phyloP scores from a whole-genome alignment of 2,888 invertebrate genomes.

The Ochropleura plecta region DNA sequence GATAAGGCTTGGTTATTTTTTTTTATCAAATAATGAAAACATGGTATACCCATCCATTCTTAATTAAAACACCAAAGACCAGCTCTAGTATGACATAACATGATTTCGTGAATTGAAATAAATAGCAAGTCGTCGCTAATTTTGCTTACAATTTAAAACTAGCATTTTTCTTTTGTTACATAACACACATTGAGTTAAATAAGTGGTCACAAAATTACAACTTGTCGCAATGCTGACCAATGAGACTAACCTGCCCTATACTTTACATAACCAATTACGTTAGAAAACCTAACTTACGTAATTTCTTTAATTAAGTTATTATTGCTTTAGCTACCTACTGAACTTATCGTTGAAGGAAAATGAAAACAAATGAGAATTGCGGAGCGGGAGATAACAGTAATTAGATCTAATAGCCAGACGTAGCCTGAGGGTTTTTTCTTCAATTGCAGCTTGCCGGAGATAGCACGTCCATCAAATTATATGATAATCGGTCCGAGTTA shows the following conservation, averaged over 20 bases:
- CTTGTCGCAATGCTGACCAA: constrained; percentile 6
- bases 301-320: constrained; percentile 62
- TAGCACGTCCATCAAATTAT: constrained; percentile 80
- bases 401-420: constrained; percentile 76
- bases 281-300: constrained; percentile 39
- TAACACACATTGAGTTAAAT: not conserved
- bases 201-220: constrained; percentile 17
- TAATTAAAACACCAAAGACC: constrained; percentile 5
- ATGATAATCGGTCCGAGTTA: constrained; percentile 78
- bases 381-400: constrained; percentile 73
- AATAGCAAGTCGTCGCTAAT: not conserved
- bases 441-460: constrained; percentile 73
- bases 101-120: not conserved
- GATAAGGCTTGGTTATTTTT: constrained; percentile 15
- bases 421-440: constrained; percentile 73
- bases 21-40: not conserved
- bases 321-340: constrained; percentile 40
- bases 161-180: not conserved
- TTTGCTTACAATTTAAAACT: not conserved
- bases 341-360: constrained; percentile 55
- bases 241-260: constrained; percentile 24
- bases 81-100: not conserved
- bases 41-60: not conserved
- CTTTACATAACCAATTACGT: constrained; percentile 43
- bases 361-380: constrained; percentile 66